Evolutionary conservation across 1,140 invertebrate species (phyloP).

Genomic region (Lepidurus couesii): DNA sequence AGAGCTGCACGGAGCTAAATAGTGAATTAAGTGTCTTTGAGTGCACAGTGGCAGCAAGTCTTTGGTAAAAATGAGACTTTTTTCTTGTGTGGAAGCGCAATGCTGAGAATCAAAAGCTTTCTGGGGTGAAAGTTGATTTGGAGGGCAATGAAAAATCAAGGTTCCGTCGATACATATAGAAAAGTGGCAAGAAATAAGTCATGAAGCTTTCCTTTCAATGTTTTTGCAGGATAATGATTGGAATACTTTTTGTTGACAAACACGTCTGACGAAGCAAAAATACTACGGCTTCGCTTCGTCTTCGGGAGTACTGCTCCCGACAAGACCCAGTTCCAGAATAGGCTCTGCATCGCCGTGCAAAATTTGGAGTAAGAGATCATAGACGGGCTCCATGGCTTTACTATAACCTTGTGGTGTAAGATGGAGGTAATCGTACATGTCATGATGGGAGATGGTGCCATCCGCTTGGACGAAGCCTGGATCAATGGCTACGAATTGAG

Average conservation of each 20-base stretch:
- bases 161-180: neutral
- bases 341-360: conserved; percentile 12
- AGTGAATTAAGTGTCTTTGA: neutral
- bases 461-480: conserved; percentile 68
- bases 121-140: neutral
- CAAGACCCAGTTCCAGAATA: neutral
- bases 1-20: conserved; percentile 9
- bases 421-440: conserved; percentile 85
- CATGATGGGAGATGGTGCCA: conserved; percentile 72
- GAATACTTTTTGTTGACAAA: neutral
- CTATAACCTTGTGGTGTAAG: conserved; percentile 72
- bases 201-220: neutral
- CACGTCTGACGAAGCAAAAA: neutral
- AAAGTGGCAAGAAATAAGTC: neutral
- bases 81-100: neutral
- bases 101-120: neutral
- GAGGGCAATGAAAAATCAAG: neutral
- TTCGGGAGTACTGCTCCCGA: neutral
- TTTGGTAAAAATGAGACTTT: neutral
- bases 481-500: conserved; percentile 66
- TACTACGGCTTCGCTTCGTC: neutral
- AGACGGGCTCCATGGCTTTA: conserved; percentile 73
- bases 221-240: neutral
- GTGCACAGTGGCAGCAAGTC: neutral
- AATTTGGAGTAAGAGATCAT: conserved; percentile 63